Conservation (phyloP, 2,797 vertebrate genomes). For the Erithacus rubecula region DNA sequence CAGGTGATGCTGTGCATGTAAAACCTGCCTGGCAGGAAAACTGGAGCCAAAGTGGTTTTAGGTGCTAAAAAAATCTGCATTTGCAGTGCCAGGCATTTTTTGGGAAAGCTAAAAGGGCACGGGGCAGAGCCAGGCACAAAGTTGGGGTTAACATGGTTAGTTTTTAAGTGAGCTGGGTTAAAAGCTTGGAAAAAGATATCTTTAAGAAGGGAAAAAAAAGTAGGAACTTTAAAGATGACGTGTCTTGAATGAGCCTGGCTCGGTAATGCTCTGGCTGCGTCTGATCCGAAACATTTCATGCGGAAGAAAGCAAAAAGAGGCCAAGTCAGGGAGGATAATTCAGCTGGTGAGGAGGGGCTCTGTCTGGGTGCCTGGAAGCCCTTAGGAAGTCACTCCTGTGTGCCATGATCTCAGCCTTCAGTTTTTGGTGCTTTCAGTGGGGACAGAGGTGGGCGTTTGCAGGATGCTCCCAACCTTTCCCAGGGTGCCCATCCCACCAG, state of each 20-base stretch:
- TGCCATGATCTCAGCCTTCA: neutral
- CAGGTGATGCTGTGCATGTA: neutral
- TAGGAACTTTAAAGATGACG: neutral
- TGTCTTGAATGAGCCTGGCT: conserved; percentile 16
- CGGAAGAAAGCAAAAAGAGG: conserved; percentile 60
- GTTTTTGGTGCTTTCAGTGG: neutral
- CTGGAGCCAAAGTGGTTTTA: neutral
- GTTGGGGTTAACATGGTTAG: neutral
- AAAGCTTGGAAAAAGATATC: neutral
- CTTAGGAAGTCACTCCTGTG: neutral
- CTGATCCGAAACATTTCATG: conserved; percentile 20
- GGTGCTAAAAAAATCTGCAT: neutral
- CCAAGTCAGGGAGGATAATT: conserved; percentile 54
- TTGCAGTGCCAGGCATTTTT: fast-evolving
- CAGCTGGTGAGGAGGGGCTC: neutral
- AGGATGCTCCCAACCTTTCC: neutral
- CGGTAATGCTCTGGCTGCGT: neutral
- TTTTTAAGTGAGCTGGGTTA: neutral
- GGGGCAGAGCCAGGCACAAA: neutral
- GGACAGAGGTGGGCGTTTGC: neutral
- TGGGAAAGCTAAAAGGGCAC: neutral
- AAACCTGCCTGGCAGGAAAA: neutral
- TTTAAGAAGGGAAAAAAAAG: neutral
- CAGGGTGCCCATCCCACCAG: neutral
- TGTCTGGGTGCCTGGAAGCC: neutral